A percentile compares a stretch with the other conserved stretches of the same genome.
phyloP scores from a whole-genome alignment of 2,113 vertebrate species.

The Syngnathoides biaculeatus region DNA sequence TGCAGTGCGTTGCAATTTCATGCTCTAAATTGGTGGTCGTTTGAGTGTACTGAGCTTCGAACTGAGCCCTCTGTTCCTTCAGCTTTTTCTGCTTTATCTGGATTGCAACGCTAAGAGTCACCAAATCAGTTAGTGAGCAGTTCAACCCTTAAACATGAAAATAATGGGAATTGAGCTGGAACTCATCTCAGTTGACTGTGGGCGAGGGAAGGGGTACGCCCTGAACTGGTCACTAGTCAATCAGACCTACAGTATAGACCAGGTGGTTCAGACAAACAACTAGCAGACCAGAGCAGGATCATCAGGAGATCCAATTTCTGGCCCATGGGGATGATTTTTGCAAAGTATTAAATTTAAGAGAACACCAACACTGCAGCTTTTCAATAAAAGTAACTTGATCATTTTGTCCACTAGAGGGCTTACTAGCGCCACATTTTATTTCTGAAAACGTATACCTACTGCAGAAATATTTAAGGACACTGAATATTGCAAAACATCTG shows the following conservation, averaged over 20 bases:
- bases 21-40: not conserved
- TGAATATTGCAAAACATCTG: not conserved
- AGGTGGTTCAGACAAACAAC: not conserved
- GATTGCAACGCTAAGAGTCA: slow-evolving; percentile 16
- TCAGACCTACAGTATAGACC: not conserved
- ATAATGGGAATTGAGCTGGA: not conserved
- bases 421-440: not conserved
- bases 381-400: not conserved
- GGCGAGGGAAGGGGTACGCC: not conserved
- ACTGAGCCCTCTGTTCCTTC: slow-evolving; percentile 7
- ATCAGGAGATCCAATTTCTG: too few species aligned
- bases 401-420: not conserved
- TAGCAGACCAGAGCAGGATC: too few species aligned
- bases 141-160: not conserved
- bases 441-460: not conserved
- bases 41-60: slow-evolving; percentile 3
- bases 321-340: not conserved
- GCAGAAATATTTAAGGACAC: not conserved
- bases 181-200: not conserved
- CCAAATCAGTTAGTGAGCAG: not conserved
- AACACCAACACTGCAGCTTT: not conserved
- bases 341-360: not conserved
- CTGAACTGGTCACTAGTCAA: not conserved
- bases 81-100: slow-evolving; percentile 13
- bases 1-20: slow-evolving; percentile 2